Percentiles rank a stretch among this genome's conserved stretches.
Evolutionary conservation across 2,888 invertebrate genomes (phyloP).

Genomic region (Embidobia sp.): DNA sequence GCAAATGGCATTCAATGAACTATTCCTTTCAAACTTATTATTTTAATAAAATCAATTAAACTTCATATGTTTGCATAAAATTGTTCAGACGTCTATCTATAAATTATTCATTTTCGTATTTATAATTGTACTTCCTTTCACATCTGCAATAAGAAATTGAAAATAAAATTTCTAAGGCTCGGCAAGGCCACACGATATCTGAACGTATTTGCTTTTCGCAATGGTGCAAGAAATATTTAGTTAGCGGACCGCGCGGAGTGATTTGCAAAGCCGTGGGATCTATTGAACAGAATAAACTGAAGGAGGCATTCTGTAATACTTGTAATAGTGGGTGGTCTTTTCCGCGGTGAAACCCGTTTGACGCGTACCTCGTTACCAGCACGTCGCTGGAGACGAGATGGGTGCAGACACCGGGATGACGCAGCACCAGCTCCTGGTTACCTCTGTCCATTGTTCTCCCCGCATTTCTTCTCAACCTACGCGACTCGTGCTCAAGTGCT

Average conservation of each 20-base stretch:
- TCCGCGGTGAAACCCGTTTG: constrained; percentile 68
- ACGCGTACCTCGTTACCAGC: constrained; percentile 74
- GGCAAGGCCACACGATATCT: too few relatives aligned
- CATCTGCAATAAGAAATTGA: too few relatives aligned
- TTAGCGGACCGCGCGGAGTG: constrained; percentile 25
- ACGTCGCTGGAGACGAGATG: constrained; percentile 70
- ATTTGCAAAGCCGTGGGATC: constrained; percentile 55
- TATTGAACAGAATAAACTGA: constrained; percentile 50
- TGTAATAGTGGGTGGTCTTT: constrained; percentile 68
- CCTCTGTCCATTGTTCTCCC: constrained; percentile 79
- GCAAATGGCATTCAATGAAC: too few relatives aligned
- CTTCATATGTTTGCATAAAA: too few relatives aligned
- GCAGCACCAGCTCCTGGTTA: constrained; percentile 78
- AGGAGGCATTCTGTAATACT: constrained; percentile 57
- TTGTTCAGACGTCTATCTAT: too few relatives aligned
- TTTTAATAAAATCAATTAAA: too few relatives aligned
- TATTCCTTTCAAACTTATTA: too few relatives aligned
- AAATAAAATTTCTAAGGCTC: too few relatives aligned
- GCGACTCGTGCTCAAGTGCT: constrained; percentile 81
- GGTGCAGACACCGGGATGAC: constrained; percentile 77
- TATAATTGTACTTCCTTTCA: too few relatives aligned
- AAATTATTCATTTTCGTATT: too few relatives aligned
- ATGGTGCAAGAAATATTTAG: constrained; percentile 41
- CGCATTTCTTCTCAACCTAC: constrained; percentile 79
- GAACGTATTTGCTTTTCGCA: constrained; percentile 16